Conservation (phyloP, 2,797 vertebrate species). For the Myotis findleyi region DNA sequence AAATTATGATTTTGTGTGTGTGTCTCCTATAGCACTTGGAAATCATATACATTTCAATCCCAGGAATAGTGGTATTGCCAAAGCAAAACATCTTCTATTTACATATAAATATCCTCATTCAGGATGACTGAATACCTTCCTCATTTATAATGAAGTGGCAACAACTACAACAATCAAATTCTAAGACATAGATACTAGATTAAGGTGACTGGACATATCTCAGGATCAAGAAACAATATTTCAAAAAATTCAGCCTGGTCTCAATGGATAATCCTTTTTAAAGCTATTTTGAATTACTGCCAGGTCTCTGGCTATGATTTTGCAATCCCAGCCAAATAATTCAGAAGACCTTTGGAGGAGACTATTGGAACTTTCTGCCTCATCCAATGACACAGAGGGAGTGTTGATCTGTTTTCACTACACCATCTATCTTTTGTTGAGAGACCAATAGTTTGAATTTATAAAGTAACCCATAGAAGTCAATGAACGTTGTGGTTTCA, state of each 20-base stretch:
- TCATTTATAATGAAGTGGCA: constrained; percentile 82
- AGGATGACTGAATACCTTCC: constrained; percentile 83
- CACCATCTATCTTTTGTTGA: constrained; percentile 54
- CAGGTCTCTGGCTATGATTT: constrained; percentile 71
- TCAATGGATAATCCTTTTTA: constrained; percentile 71
- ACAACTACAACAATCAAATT: constrained; percentile 80
- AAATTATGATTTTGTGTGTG: not conserved
- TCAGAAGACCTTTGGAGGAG: constrained; percentile 45
- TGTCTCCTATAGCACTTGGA: constrained; percentile 76
- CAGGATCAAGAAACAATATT: constrained; percentile 78
- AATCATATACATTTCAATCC: constrained; percentile 77
- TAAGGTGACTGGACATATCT: constrained; percentile 81
- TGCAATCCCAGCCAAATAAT: constrained; percentile 64
- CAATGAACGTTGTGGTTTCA: constrained; percentile 67
- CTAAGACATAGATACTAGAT: constrained; percentile 84
- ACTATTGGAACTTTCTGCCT: constrained; percentile 4
- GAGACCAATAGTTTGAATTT: constrained; percentile 73
- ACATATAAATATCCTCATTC: constrained; percentile 87
- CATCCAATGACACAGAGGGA: constrained; percentile 18
- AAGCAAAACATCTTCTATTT: constrained; percentile 85
- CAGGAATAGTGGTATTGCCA: constrained; percentile 81
- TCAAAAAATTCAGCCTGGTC: constrained; percentile 78
- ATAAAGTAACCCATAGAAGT: constrained; percentile 66
- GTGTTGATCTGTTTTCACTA: constrained; percentile 53
- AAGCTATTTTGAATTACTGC: constrained; percentile 74